phyloP scores from a whole-genome alignment of 2,113 vertebrate species.

The Ceuthmochares aereus region DNA sequence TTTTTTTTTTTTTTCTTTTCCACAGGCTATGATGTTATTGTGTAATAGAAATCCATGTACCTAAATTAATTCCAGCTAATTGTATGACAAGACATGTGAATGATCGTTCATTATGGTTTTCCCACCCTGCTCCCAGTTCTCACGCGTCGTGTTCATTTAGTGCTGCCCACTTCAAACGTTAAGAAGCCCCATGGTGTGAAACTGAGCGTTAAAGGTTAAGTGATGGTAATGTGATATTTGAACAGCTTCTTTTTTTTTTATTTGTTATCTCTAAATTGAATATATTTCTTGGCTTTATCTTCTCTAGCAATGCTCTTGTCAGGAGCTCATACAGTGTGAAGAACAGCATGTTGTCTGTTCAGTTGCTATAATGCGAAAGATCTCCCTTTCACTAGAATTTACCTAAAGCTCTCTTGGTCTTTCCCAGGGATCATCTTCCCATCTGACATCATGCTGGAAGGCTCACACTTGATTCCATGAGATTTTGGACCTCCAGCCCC shows the following conservation, averaged over 20 bases:
- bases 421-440: background rate
- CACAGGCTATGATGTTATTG: background rate
- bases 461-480: background rate
- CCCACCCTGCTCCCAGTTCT: background rate
- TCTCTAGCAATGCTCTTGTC: background rate
- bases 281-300: background rate
- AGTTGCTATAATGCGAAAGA: rapidly evolving
- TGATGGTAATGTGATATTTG: background rate
- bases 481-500: background rate
- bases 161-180: background rate
- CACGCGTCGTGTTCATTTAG: rapidly evolving
- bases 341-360: rapidly evolving
- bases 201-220: background rate
- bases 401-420: background rate
- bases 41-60: background rate
- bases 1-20: background rate
- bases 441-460: background rate
- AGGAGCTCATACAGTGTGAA: background rate
- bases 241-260: background rate
- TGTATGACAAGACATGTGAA: background rate
- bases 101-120: rapidly evolving
- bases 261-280: background rate
- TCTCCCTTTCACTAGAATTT: background rate
- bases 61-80: background rate
- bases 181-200: background rate